phyloP scores from a whole-genome alignment of 2,888 invertebrate species.

The Nemotelus pantherinus region DNA sequence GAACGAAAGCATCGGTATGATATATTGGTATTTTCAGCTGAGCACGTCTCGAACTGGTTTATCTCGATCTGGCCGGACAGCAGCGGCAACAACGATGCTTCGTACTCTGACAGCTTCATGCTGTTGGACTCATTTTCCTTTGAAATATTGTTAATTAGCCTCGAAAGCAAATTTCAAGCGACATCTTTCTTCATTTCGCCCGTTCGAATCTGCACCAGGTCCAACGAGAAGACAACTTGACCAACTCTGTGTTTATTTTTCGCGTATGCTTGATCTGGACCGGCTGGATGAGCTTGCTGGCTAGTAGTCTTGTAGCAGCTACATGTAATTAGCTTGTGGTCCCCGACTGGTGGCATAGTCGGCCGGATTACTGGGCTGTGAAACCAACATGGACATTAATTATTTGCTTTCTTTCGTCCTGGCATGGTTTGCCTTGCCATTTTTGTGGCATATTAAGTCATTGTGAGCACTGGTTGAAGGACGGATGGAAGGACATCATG shows the following conservation, averaged over 20 bases:
- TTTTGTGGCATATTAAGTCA: neutral
- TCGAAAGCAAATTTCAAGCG: conserved; percentile 19
- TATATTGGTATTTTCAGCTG: neutral
- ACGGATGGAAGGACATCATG: neutral
- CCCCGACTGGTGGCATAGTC: neutral
- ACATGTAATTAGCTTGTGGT: neutral
- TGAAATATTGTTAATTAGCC: conserved; percentile 13
- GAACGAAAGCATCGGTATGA: neutral
- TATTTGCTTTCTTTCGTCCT: neutral
- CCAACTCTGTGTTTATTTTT: too few relatives aligned
- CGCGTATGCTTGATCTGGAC: neutral
- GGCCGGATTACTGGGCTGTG: neutral
- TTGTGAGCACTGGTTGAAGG: neutral
- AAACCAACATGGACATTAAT: neutral
- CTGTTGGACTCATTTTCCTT: neutral
- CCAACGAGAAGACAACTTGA: too few relatives aligned
- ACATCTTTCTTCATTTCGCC: neutral
- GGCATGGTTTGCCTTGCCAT: neutral
- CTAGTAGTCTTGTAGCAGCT: neutral
- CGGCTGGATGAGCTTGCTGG: neutral
- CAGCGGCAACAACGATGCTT: neutral
- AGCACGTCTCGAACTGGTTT: neutral
- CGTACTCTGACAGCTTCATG: neutral
- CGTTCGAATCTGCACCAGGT: too few relatives aligned
- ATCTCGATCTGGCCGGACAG: neutral